A percentile compares a stretch with the other conserved stretches of the same genome.
These are phyloP conservation scores for Enteromius unitaeniatus DNA, from an alignment of 2,797 vertebrate species.

Conservation along the genomic window DNA sequence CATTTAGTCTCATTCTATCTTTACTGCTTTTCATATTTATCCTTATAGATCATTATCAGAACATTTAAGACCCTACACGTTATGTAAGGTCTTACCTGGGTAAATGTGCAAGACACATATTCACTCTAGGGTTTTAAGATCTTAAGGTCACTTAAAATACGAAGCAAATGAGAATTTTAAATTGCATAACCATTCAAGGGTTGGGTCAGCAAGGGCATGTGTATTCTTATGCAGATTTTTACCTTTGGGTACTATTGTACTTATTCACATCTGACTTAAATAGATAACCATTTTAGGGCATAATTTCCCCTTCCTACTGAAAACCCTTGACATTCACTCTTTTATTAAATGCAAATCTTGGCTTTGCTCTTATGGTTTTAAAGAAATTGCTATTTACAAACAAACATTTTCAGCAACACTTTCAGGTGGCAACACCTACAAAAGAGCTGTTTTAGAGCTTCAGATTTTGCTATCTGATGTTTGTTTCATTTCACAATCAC, in stretches of 20 bases:
- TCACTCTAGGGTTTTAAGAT: conserved; percentile 20
- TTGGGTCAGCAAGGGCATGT: neutral
- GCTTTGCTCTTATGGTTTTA: neutral
- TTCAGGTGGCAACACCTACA: neutral
- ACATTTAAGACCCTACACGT: neutral
- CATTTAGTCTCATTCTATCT: neutral
- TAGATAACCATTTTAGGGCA: conserved; percentile 16
- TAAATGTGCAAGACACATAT: conserved; percentile 8
- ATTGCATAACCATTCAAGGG: neutral
- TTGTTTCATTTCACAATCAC: neutral
- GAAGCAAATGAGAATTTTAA: conserved; percentile 29
- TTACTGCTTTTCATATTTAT: neutral
- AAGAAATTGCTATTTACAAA: neutral
- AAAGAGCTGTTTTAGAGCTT: neutral
- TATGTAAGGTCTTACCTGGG: neutral
- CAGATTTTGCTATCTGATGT: neutral
- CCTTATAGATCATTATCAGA: neutral
- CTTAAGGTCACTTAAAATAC: conserved; percentile 10
- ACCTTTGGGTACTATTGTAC: conserved; percentile 35
- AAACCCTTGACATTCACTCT: conserved; percentile 5
- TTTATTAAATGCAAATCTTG: conserved; percentile 28
- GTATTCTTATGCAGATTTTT: conserved; percentile 41
- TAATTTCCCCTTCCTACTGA: neutral
- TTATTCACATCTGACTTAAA: conserved; percentile 21
- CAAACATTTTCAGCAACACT: neutral